Conservation (phyloP, 2,888 invertebrate species). For the Leptura quadrifasciata region DNA sequence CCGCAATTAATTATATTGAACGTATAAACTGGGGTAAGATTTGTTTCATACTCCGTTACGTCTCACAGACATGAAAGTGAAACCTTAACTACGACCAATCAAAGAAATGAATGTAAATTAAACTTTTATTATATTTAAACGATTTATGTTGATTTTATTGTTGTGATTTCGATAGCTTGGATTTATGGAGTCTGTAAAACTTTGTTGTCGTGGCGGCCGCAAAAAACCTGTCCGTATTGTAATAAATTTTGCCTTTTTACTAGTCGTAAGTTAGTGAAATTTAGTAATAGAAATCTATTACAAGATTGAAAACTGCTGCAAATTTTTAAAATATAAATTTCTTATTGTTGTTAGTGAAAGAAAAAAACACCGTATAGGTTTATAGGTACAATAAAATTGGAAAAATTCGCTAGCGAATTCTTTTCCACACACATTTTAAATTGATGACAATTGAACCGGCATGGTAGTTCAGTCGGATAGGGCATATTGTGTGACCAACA, state of each 20-base stretch:
- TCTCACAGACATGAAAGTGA: slow-evolving; percentile 23
- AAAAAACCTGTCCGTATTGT: not conserved
- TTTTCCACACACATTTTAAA: no score
- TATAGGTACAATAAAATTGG: no score
- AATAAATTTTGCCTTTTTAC: slow-evolving; percentile 3
- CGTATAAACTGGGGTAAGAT: slow-evolving; percentile 26
- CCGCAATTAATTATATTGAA: slow-evolving; percentile 34
- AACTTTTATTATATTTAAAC: slow-evolving; percentile 19
- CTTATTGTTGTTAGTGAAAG: no score
- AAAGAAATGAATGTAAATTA: slow-evolving; percentile 6
- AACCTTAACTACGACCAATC: not conserved
- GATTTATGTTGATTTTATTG: slow-evolving; percentile 11
- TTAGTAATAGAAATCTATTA: slow-evolving; percentile 7
- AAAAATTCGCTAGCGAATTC: no score
- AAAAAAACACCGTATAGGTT: no score
- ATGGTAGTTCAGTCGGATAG: no score
- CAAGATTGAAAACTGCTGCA: not conserved
- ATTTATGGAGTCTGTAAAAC: slow-evolving; percentile 7
- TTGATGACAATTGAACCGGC: no score
- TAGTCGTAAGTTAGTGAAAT: slow-evolving; percentile 3
- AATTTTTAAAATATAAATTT: no score
- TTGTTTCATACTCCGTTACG: slow-evolving; percentile 14
- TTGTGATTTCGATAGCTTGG: not conserved
- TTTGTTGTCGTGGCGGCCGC: slow-evolving; percentile 4
- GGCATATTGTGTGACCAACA: no score